phyloP scores from a whole-genome alignment of 2,113 vertebrate genomes.

The Megaleporinus macrocephalus region DNA sequence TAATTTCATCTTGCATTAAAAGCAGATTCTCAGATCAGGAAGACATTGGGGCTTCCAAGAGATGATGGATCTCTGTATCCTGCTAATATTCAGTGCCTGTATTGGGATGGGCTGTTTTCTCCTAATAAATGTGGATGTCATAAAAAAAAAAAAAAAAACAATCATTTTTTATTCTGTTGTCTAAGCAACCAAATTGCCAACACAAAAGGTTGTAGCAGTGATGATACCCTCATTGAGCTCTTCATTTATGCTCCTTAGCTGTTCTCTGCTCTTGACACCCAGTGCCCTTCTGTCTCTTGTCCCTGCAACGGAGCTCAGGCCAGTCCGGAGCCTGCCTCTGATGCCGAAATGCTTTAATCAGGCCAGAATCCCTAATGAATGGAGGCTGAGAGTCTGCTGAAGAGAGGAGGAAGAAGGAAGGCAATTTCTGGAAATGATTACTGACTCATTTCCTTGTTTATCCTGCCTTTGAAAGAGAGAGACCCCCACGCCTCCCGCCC shows the following conservation, averaged over 20 bases:
- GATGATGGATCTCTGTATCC: background rate
- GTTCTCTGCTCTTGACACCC: constrained; percentile 33
- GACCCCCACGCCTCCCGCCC: constrained; percentile 59
- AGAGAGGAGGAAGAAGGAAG: constrained; percentile 72
- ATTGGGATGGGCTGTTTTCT: background rate
- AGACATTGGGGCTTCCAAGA: background rate
- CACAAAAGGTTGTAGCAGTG: constrained; percentile 12
- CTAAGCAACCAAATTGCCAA: background rate
- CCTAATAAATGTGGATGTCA: background rate
- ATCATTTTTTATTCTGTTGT: background rate
- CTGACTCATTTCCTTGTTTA: constrained; percentile 85
- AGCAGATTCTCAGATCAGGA: background rate
- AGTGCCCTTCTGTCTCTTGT: constrained; percentile 52
- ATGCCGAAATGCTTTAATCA: constrained; percentile 78
- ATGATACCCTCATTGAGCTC: constrained; percentile 6
- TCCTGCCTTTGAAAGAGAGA: constrained; percentile 76
- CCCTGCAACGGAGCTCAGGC: constrained; percentile 29
- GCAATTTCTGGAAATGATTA: constrained; percentile 85
- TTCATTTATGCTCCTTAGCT: background rate
- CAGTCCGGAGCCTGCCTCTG: constrained; percentile 48
- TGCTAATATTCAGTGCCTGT: background rate
- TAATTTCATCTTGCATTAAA: background rate
- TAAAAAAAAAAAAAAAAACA: background rate
- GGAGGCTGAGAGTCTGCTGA: constrained; percentile 69
- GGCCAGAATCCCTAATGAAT: constrained; percentile 78